phyloP scores from a whole-genome alignment of 2,113 vertebrate species.

The Saguinus imperator region DNA sequence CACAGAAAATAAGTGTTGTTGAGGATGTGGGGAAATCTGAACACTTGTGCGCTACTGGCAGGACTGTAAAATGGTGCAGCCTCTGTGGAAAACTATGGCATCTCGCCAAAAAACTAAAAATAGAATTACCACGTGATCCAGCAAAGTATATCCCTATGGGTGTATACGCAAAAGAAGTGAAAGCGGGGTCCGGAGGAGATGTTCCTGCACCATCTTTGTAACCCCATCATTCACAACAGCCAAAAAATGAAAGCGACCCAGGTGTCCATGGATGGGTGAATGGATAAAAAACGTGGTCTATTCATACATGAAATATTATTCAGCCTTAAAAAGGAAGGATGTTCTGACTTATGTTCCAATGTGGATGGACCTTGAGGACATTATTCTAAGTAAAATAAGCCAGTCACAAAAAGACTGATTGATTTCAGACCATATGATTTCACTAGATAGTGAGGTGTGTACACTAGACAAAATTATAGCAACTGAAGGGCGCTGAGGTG shows the following conservation, averaged over 20 bases:
- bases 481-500: neutral
- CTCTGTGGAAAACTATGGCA: neutral
- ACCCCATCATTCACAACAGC: neutral
- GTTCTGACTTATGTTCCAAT: accelerated
- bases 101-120: neutral
- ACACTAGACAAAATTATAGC: neutral
- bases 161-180: neutral
- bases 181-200: neutral
- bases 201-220: neutral
- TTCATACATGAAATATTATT: accelerated
- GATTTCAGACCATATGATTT: accelerated
- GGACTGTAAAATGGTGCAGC: neutral
- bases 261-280: neutral
- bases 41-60: neutral
- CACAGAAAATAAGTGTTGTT: neutral
- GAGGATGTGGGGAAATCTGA: neutral
- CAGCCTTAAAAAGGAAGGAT: neutral
- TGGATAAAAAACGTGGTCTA: accelerated
- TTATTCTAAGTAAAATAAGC: too few relatives aligned
- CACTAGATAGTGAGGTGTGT: accelerated
- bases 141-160: neutral
- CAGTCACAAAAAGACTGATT: neutral
- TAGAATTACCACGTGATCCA: neutral
- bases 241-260: neutral
- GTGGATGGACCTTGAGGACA: accelerated